phyloP scores from a whole-genome alignment of 1,140 invertebrate genomes.

The Tachypleus tridentatus region DNA sequence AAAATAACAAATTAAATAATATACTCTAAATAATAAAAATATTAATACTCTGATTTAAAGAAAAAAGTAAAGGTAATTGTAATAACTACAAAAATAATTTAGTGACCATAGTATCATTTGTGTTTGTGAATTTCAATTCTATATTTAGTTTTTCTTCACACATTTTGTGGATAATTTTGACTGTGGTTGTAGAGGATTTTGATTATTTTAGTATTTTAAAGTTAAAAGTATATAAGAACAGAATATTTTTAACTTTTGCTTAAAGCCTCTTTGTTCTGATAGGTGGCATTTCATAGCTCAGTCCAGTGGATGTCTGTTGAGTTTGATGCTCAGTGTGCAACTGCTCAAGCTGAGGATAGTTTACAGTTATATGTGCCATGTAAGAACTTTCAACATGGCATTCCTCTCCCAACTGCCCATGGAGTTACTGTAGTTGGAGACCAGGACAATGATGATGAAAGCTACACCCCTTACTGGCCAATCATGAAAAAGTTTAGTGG shows the following conservation, averaged over 20 bases:
- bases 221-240: background rate
- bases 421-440: conserved; percentile 13
- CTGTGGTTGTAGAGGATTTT: no score
- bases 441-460: conserved; percentile 26
- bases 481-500: conserved; percentile 57
- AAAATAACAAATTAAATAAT: no score
- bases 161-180: no score
- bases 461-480: conserved; percentile 46
- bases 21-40: no score
- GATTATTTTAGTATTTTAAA: no score
- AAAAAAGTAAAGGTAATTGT: no score
- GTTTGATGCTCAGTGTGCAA: conserved; percentile 83
- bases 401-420: background rate
- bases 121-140: no score
- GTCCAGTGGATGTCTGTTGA: conserved; percentile 88
- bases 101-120: no score
- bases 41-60: no score
- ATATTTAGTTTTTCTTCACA: no score
- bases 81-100: no score
- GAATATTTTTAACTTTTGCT: background rate
- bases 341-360: conserved; percentile 84
- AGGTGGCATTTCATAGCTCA: conserved; percentile 71
- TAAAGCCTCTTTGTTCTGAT: conserved; percentile 30
- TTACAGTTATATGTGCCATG: conserved; percentile 73
- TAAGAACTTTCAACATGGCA: background rate